Evolutionary conservation across 2,113 vertebrate genomes (phyloP).

Genomic region (Gavia stellata): DNA sequence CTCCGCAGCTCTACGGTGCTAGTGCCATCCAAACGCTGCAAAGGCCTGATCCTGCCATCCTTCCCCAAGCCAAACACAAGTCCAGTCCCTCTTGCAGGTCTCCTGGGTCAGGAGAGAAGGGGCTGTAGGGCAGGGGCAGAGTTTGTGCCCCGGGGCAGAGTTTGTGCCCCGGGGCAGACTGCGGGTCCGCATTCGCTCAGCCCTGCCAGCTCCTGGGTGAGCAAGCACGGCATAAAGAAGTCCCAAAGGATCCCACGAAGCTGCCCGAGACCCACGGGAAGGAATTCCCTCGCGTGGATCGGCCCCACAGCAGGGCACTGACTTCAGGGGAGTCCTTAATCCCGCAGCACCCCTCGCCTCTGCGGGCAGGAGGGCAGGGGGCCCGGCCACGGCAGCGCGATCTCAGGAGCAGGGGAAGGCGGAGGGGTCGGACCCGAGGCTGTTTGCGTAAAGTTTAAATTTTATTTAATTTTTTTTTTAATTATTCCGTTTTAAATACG

Average conservation of each 20-base stretch:
- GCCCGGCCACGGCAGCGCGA: fast-evolving
- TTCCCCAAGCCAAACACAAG: neutral
- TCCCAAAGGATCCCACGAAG: neutral
- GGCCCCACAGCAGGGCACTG: neutral
- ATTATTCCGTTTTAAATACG: conserved; percentile 69
- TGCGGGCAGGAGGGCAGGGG: no score
- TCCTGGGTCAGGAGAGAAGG: neutral
- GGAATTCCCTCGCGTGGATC: neutral
- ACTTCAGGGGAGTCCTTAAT: neutral
- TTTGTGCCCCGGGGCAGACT: neutral
- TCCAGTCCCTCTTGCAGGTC: neutral
- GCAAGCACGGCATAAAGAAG: neutral
- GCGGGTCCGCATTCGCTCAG: fast-evolving
- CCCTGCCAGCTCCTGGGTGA: neutral
- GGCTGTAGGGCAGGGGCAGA: neutral
- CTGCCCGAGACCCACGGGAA: neutral
- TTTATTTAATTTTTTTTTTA: conserved; percentile 64
- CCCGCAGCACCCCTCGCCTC: neutral
- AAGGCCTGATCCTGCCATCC: neutral
- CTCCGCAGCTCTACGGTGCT: fast-evolving
- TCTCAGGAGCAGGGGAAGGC: neutral
- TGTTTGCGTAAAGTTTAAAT: conserved; percentile 39
- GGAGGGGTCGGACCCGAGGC: neutral
- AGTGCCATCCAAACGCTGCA: fast-evolving
- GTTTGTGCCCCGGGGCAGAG: neutral